Conservation (phyloP, 2,888 invertebrate species). For the Piscicola geometra region DNA sequence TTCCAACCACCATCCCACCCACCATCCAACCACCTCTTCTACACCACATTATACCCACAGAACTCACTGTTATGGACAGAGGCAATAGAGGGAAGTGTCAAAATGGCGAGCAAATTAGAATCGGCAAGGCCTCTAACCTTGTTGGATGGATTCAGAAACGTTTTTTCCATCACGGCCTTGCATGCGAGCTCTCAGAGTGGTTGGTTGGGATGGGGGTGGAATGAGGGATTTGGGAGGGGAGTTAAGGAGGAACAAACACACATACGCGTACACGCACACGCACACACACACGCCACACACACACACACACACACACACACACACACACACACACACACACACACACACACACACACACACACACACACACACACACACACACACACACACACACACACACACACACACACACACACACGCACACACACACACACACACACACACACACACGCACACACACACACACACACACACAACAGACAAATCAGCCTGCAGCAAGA, state of each 20-base stretch:
- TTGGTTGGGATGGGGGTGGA: background rate
- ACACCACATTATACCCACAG: too few relatives aligned
- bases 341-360: too few relatives aligned
- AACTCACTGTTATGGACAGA: conserved; percentile 4
- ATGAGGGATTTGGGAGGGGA: background rate
- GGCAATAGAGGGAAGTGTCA: background rate
- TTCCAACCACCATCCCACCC: too few relatives aligned
- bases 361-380: too few relatives aligned
- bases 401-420: background rate
- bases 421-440: background rate
- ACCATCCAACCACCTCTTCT: too few relatives aligned
- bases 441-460: background rate
- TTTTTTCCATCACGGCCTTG: background rate
- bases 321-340: too few relatives aligned
- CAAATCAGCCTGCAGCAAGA: background rate
- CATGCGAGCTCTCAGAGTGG: conserved; percentile 9
- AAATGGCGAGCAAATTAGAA: background rate
- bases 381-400: too few relatives aligned
- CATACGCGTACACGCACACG: background rate
- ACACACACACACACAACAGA: background rate
- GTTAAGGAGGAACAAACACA: background rate
- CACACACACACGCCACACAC: background rate
- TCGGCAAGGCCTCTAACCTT: background rate
- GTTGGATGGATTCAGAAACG: conserved; percentile 6
- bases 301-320: background rate